Conservation (phyloP, 2,113 vertebrate species). For the Mesitornis unicolor region DNA sequence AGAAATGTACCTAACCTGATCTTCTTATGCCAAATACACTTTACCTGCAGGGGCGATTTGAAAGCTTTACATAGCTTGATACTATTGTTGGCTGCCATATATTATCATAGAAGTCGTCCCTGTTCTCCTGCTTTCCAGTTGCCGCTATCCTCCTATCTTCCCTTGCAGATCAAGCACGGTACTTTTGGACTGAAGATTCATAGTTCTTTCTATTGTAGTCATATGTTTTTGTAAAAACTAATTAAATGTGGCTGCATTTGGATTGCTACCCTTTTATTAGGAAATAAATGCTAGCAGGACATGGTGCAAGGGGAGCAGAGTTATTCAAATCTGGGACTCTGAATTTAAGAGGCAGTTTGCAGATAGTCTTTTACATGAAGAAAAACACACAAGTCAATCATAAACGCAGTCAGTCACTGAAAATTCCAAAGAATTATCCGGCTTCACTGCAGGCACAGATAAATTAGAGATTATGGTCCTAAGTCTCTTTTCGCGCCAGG, state of each 20-base stretch:
- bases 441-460: slow-evolving; percentile 52
- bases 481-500: neutral
- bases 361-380: neutral
- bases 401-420: neutral
- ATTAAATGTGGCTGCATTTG: neutral
- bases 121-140: neutral
- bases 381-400: neutral
- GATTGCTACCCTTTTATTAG: neutral
- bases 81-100: neutral
- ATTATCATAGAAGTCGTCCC: neutral
- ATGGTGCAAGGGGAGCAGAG: neutral
- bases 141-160: neutral
- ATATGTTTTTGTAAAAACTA: neutral
- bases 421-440: slow-evolving; percentile 45
- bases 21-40: neutral
- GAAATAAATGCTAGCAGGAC: neutral
- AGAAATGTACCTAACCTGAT: neutral
- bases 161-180: neutral
- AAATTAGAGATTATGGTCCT: slow-evolving; percentile 51
- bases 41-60: neutral
- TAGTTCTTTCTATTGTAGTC: neutral
- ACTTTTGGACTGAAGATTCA: neutral
- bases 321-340: neutral
- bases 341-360: neutral
- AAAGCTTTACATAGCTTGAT: neutral